Base-by-base conservation (phyloP, 2,888 invertebrate genomes). In the Lasius fuliginosus region DNA sequence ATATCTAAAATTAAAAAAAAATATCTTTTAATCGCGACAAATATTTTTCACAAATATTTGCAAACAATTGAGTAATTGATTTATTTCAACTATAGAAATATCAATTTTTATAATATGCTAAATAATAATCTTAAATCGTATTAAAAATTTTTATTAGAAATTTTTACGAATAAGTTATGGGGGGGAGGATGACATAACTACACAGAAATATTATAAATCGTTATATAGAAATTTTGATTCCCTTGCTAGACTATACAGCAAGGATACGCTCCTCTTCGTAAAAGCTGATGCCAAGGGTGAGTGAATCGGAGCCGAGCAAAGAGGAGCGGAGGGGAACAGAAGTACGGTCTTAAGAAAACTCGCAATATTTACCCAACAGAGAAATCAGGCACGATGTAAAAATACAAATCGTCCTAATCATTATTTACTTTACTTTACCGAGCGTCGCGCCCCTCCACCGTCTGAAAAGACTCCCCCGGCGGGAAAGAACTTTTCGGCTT, bases 381-480 rank as follows among this genome's bases (percentile, higher is more conserved):
- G 92, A 94, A 94, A 94, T 94, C 94, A 93, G 93, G 92, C 93
- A 91, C 92, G 91, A 92, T 91, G 93, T 93, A 92, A 93, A 94
- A 94, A 94, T 94, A 94, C 94, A 92, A 93, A 94, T 94, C 93
- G 92, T 89, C 92, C 93, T 94, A 94, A 94, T 94, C 94, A 94
- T 93, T 94, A 94, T 94, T 94, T 94, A 92, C 93, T 93, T 93
- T 92, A 91, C 92, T 92, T 90, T 92, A 85, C 85, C 85, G 85
- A 88, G 87, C 87, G 87, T 86, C 83, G 89, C 87, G 64, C 36
- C 76, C 83, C 81, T 77, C 53, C n/a, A 75, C 87, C 64, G 81
- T 69, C 83, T 82, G 82, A 74, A 73, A 58, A 74, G 85, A 73
- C 83, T 79, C 69, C 89, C 76, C 84, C 67, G 58, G 12, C 60